Base-by-base conservation (phyloP, 2,888 invertebrate genomes). In the Deroplatys truncata region DNA sequence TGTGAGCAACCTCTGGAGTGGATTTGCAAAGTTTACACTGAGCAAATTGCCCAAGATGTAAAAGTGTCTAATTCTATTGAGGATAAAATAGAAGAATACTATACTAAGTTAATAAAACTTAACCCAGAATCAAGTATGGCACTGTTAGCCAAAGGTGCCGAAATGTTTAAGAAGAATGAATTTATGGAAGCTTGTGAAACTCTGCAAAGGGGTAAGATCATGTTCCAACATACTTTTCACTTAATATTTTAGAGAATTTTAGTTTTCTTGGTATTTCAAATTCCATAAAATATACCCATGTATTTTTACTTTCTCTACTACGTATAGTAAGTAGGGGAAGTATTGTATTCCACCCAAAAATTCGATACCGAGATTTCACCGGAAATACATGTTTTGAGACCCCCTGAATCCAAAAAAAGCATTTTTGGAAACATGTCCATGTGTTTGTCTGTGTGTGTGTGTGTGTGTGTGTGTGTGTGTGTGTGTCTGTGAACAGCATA, bases 81-180 rank as follows among this genome's bases (percentile, higher is more conserved):
- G 86, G 92, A 94, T 86, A 91, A 92, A 72, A 94, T 96, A 91
- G 94, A 94, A 89, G 92, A 93, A 84, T 94, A 95, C 92, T 94
- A 94, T 88, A 93, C 95, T 85, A 93, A 93, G 90, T 93, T 97
- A 8, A 93, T 95, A 88, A 92, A 94, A 88, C 92, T 96, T 10
- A 95, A 96, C 92, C 92, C 94, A 91, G 94, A 95, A 90, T 96
- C 96, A 0, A 94, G 95, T 91, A 94, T 95, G 92, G 96, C 95
- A 3, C 93, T 95, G 56, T 93, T 97, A 84, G 94, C 96, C 4
- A 95, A 95, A 93, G 95, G 95, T 82, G 95, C 96, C 90, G 92
- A 95, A 89, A 92, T 93, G 28, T 95, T 94, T 92, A 93, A 94
- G 28, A 93, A 94, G 86, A 93, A 94, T 31, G 93, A 95, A 89